Evolutionary conservation across 2,113 vertebrate genomes (phyloP).

Genomic region (Ammospiza caudacuta): DNA sequence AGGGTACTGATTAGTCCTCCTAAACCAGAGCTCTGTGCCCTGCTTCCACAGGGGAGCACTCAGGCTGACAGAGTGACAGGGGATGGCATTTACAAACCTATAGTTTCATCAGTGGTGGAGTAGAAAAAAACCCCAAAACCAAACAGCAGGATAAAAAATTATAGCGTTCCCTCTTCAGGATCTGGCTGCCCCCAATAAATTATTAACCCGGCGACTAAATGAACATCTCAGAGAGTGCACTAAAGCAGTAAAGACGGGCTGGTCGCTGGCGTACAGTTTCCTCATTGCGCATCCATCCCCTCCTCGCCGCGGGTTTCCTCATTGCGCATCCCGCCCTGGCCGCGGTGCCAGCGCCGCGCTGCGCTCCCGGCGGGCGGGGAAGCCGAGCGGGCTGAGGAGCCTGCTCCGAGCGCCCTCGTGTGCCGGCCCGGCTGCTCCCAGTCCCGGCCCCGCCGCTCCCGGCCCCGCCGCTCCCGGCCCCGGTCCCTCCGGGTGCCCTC

Average conservation of each 20-base stretch:
- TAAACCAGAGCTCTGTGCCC: neutral
- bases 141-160: neutral
- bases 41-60: neutral
- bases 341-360: neutral
- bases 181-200: neutral
- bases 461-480: neutral
- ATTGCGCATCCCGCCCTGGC: neutral
- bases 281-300: neutral
- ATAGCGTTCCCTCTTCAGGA: neutral
- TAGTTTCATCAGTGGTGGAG: neutral
- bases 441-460: too few relatives aligned
- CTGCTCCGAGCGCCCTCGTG: constrained; percentile 30
- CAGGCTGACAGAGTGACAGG: neutral
- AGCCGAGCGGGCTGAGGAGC: too few relatives aligned
- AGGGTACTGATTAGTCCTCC: neutral
- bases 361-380: neutral
- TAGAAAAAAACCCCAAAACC: neutral
- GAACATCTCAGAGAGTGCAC: neutral
- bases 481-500: too few relatives aligned
- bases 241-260: neutral
- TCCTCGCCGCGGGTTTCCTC: neutral
- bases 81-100: neutral
- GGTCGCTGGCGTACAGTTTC: neutral
- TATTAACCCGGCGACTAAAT: neutral
- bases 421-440: neutral